Evolutionary conservation across 2,113 vertebrate species (phyloP), one percentile per base, ranked within the genome.

Genomic region (Orthochromis indermauri): DNA sequence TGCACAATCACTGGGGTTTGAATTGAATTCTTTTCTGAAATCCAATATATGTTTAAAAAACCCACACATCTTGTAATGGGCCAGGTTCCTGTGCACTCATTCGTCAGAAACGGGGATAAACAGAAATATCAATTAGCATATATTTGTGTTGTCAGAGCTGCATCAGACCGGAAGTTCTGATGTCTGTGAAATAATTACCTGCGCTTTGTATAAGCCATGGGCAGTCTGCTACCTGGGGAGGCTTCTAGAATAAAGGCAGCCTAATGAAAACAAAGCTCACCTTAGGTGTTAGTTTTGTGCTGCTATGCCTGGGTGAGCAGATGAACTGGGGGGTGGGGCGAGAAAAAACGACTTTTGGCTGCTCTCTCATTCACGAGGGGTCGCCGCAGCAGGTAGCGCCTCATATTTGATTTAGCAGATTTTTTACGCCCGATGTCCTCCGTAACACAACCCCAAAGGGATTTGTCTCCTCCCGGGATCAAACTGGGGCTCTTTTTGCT

Each of bases 171-270:
- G 57, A 84, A 24, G 83, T 49, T 80, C 47, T 16, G 37, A 86
- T 73, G 80, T 81, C 85, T 93, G 47, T 88, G 66, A 87, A 92
- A 89, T 94, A 94, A 95, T 94, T 92, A 91, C 80, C 81, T 82
- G 49, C 47, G 53, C 84, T 92, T 93, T 92, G 85, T 89, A 45
- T 83, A 49, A 86, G 85, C 85, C 47, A 80, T 42, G 59, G 87
- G 87, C 92, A 81, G 89, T 55, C 68, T 84, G 66, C n/a, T 51
- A 21, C 91, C 90, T 85, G 81, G 63, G 83, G 87, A 73, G 66
- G 76, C 81, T 82, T 79, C 80, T 59, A 10, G 83, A 37, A 92
- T 85, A 91, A 86, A 91, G 61, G 66, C 85, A 79, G 24, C 80
- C 28, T 91, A 87, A 92, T 88, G 76, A 92, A 92, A 91, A 84